These are phyloP conservation scores for Planiliza haematocheilus DNA, from an alignment of 2,113 vertebrate genomes.

Conservation along the genomic window DNA sequence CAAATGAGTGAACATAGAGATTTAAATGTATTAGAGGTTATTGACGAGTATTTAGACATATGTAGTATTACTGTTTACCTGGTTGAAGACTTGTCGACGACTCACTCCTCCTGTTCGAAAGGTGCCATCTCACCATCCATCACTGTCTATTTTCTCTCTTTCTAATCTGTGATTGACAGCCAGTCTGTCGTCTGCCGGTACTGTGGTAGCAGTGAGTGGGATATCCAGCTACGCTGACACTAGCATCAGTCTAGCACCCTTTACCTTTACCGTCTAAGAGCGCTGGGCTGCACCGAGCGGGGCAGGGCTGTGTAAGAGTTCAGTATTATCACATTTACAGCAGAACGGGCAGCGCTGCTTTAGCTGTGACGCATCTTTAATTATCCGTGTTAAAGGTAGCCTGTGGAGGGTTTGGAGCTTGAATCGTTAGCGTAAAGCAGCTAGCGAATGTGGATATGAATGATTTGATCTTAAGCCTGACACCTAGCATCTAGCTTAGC, in stretches of 20 bases:
- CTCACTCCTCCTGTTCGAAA: conserved; percentile 46
- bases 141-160: conserved; percentile 36
- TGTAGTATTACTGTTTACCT: conserved; percentile 51
- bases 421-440: too few species aligned
- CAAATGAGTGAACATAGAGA: conserved; percentile 67
- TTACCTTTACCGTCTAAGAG: conserved; percentile 14
- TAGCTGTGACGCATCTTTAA: conserved; percentile 3
- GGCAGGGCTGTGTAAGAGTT: conserved; percentile 30
- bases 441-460: too few species aligned
- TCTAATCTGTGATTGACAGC: conserved; percentile 33
- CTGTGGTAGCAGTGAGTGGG: conserved; percentile 34
- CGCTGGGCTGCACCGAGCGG: conserved; percentile 53
- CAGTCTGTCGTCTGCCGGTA: conserved; percentile 3
- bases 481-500: too few species aligned
- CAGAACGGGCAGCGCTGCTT: conserved; percentile 24
- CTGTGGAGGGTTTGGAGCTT: conserved; percentile 1
- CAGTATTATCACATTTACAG: conserved; percentile 37
- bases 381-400: conserved; percentile 25
- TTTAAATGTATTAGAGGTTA: conserved; percentile 52
- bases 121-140: conserved; percentile 50
- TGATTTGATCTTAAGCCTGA: too few species aligned
- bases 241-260: conserved; percentile 4
- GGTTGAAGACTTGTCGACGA: conserved; percentile 44
- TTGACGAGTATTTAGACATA: conserved; percentile 58
- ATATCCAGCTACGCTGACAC: conserved; percentile 52